Base-by-base conservation (phyloP, 2,888 invertebrate species). In the Orchesella flavescens region DNA sequence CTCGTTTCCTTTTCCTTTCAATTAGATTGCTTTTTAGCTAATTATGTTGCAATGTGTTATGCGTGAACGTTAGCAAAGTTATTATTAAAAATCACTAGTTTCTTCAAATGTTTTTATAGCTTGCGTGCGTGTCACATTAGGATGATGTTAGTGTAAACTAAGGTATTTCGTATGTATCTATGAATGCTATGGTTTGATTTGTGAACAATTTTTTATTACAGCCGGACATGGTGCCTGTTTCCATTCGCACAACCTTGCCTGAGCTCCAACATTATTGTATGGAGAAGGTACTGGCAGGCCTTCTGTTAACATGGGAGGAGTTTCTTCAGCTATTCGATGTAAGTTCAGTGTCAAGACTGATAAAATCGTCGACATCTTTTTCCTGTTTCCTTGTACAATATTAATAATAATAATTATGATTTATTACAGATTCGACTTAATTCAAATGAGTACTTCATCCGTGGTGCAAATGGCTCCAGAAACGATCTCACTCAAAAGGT, bases 151-250 rank as follows among this genome's bases (percentile, higher is more conserved):
- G n/a, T n/a, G n/a, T n/a, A n/a, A n/a, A n/a, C n/a, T n/a, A n/a
- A n/a, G n/a, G n/a, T n/a, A n/a, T n/a, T n/a, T n/a, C n/a, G n/a
- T n/a, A n/a, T n/a, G n/a, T n/a, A n/a, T n/a, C n/a, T n/a, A n/a
- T n/a, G n/a, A n/a, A n/a, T n/a, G n/a, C n/a, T n/a, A n/a, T n/a
- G n/a, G n/a, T n/a, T n/a, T n/a, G n/a, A n/a, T n/a, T n/a, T n/a
- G n/a, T n/a, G n/a, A n/a, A n/a, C n/a, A n/a, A 69, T n/a, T 43
- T 43, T 66, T 17, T 46, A 19, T 55, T 84, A 0, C 44, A 85
- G 85, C 85, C 85, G 12, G 77, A 73, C 0, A 83, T 86, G 86
- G 81, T 83, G 19, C 83, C 84, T 1, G 80, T 86, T 0, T 75
- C 80, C 21, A 79, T 86, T 24, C 81, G 81, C 0, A 69, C 77